Conservation (phyloP, 2,113 vertebrate species). For the Athene noctua region DNA sequence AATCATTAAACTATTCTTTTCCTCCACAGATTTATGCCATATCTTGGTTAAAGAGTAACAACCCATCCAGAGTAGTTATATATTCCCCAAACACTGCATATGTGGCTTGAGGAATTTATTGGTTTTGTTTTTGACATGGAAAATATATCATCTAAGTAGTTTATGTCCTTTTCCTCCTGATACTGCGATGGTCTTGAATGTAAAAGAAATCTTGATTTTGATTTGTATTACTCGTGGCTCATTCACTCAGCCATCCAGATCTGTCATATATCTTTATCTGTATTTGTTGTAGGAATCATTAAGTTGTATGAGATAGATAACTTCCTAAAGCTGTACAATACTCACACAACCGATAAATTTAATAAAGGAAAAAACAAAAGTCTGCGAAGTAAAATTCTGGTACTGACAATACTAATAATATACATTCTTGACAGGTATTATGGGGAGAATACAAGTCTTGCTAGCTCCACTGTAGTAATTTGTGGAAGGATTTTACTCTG, state of each 20-base stretch:
- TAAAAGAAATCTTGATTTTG: constrained; percentile 32
- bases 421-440: background rate
- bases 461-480: background rate
- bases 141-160: background rate
- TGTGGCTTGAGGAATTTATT: background rate
- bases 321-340: background rate
- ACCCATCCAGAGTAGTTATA: background rate
- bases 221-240: background rate
- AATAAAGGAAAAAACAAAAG: background rate
- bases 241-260: background rate
- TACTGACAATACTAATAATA: background rate
- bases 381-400: background rate
- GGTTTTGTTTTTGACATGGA: background rate
- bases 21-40: background rate
- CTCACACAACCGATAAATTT: background rate
- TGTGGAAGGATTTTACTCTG: background rate
- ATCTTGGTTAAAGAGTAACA: background rate
- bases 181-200: background rate
- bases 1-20: fast-evolving
- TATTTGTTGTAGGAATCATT: background rate
- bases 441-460: background rate
- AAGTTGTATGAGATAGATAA: background rate
- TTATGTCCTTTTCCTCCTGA: background rate
- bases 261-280: background rate
- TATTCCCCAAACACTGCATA: background rate